Base-by-base conservation (phyloP, 1,140 invertebrate genomes). In the Maconellicoccus hirsutus region DNA sequence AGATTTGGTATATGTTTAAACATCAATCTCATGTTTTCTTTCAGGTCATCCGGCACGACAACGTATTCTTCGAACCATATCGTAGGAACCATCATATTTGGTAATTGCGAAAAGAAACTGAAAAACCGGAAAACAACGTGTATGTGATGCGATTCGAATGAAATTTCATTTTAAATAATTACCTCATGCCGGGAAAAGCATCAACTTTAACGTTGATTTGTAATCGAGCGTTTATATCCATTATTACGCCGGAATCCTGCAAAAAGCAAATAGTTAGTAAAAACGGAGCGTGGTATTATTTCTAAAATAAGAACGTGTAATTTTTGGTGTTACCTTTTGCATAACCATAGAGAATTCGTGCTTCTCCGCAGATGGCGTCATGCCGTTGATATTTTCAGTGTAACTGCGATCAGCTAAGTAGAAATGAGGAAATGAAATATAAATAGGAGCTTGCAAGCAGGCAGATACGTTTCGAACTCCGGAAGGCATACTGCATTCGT, bases 371-470 rank as follows among this genome's bases (percentile, higher is more conserved):
- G 83, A 77, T 0, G 89, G 87, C 4, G 79, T 74, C 73, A 91
- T 74, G 6, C 88, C 88, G 16, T 77, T 76, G 0, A 90, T 78
- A 21, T 76, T 75, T 6, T 84, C 73, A 7, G 77, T 73, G n/a
- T 87, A 82, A 38, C 78, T 79, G 0, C 82, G 79, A 77, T 89
- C 87, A 21, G 81, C 87, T 70, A 83, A 82, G 73, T 84, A 81
- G 75, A 90, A 91, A 79, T 91, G 88, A 21, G 89, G 89, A 72
- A 86, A 82, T 69, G 88, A 89, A 16, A 86, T 79, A 61, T 85
- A 87, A 0, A 83, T 83, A 0, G 89, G 89, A 12, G 86, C 42
- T 27, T 21, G 1, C 23, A 22, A 42, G 39, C 72, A 72, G 10
- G 59, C 70, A 25, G 26, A 59, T 19, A 66, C 10, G 25, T 66